These are phyloP conservation scores for Aptenodytes patagonicus DNA, from an alignment of 2,113 vertebrate genomes.

Conservation along the genomic window DNA sequence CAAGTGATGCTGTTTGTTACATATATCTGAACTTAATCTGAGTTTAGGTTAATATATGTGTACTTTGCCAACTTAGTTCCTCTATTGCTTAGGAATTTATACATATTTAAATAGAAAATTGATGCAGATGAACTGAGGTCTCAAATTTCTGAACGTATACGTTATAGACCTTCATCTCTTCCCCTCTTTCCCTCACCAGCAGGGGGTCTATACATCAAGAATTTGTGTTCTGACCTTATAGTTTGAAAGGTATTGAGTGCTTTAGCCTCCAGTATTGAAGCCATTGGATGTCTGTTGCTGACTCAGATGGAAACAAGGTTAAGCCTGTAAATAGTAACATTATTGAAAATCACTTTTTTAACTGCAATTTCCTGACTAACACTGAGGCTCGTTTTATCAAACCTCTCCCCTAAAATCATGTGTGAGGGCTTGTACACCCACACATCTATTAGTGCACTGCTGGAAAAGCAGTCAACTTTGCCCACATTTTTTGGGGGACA, in stretches of 20 bases:
- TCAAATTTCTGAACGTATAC: not conserved
- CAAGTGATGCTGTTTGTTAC: not conserved
- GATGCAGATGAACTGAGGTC: not conserved
- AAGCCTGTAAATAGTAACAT: constrained; percentile 52
- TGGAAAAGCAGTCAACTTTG: not conserved
- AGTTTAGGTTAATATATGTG: not conserved
- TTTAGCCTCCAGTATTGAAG: constrained; percentile 50
- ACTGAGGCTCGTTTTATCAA: not conserved
- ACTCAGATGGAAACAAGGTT: constrained; percentile 52
- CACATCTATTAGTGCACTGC: fast-evolving
- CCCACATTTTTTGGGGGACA: not conserved
- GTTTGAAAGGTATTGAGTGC: constrained; percentile 48
- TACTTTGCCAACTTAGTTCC: not conserved
- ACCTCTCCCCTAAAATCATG: not conserved
- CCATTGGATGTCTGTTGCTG: constrained; percentile 19
- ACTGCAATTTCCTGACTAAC: not conserved
- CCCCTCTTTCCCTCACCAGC: not conserved
- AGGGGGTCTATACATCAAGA: not conserved
- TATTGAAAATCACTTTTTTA: constrained; percentile 54
- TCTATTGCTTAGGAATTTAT: not conserved
- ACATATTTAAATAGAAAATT: not conserved
- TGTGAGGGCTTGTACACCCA: not conserved
- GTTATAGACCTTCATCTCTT: not conserved
- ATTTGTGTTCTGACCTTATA: constrained; percentile 42
- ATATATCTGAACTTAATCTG: not conserved